Percentiles rank a stretch among this genome's conserved stretches.
phyloP scores from a whole-genome alignment of 2,797 vertebrate genomes.

The Tapirus indicus region DNA sequence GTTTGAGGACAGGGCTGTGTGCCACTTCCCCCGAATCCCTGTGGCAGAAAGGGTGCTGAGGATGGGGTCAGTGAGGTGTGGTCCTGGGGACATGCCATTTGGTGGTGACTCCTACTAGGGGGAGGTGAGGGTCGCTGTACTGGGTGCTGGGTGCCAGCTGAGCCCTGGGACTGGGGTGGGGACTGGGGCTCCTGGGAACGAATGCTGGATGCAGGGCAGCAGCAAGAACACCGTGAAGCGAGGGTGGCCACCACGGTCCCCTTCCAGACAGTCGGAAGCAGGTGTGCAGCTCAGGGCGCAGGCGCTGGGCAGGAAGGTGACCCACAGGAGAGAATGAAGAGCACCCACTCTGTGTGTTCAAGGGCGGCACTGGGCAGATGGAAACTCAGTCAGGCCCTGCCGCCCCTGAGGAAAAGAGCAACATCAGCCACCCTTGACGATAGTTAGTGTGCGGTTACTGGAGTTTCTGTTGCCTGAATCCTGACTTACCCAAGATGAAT shows the following conservation, averaged over 20 bases:
- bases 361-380: not conserved
- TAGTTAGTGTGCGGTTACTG: not conserved
- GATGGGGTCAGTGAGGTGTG: not conserved
- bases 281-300: not conserved
- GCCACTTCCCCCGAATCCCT: not conserved
- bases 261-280: not conserved
- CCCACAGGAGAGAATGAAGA: rapidly evolving
- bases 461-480: not conserved
- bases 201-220: not conserved
- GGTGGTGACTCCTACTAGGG: not conserved
- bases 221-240: too few species aligned
- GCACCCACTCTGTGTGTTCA: rapidly evolving
- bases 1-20: not conserved
- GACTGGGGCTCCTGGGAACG: not conserved
- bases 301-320: not conserved
- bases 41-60: not conserved
- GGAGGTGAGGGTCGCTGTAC: too few species aligned
- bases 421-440: not conserved
- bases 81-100: too few species aligned
- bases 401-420: not conserved
- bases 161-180: rapidly evolving
- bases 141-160: not conserved
- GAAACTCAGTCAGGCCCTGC: not conserved
- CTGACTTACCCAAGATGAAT: not conserved
- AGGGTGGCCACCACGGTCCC: not conserved